Evolutionary conservation across 2,888 invertebrate species (phyloP), one percentile per base, ranked within the genome.

Genomic region (Teleogryllus oceanicus): DNA sequence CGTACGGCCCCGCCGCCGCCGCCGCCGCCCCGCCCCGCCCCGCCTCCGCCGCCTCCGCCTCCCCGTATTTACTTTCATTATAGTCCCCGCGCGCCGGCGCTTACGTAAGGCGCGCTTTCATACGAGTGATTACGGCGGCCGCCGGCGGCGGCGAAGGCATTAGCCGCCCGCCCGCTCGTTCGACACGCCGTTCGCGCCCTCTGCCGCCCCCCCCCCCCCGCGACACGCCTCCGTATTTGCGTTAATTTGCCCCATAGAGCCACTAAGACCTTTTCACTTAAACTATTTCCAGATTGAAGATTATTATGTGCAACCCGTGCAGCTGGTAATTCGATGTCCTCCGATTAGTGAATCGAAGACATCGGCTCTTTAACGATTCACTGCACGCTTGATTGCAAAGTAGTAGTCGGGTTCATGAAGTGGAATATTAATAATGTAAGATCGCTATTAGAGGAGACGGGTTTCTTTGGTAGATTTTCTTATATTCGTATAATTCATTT

Each of bases 401-500:
- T 62, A n/a, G 62, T 62, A 62, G 62, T 62, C n/a, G 62, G 62
- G 16, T 62, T 62, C n/a, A 5, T 11, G 62, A 4, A 62, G 62
- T n/a, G 13, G 62, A 62, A 62, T 62, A 62, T 62, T 62, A 62
- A 62, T n/a, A 62, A 37, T n/a, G n/a, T n/a, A 62, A 62, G 62
- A 37, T 37, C 37, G 62, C 62, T 62, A 62, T 62, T 62, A 62
- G 62, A 62, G 16, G n/a, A 62, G 62, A 62, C n/a, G n/a, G 62
- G 62, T 62, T 62, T 62, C n/a, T 62, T 62, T 62, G 13, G 62
- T 62, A 16, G 62, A 62, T 62, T 62, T 62, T 62, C 62, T 18
- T 62, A n/a, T 62, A n/a, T n/a, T n/a, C n/a, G 16, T n/a, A n/a
- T 62, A 62, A 62, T 62, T 62, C 62, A 62, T 62, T 62, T 62